phyloP scores from a whole-genome alignment of 2,888 invertebrate genomes.

The Eupsilia transversa region DNA sequence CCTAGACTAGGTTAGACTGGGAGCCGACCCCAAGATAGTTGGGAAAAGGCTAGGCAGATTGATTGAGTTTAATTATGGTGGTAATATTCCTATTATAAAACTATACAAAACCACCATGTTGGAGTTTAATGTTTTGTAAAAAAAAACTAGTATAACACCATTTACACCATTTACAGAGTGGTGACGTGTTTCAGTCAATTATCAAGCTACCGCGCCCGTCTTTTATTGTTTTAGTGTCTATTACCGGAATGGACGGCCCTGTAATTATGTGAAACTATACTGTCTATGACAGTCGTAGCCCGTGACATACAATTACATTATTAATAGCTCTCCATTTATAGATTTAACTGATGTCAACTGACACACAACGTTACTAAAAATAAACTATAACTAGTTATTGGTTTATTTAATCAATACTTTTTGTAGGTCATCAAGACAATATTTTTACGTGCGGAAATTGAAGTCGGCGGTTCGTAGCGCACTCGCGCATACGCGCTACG shows the following conservation, averaged over 20 bases:
- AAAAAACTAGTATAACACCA: background rate
- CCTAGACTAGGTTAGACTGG: no score
- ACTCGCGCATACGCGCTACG: no score
- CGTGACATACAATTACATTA: slow-evolving; percentile 7
- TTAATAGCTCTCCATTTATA: background rate
- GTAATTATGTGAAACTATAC: slow-evolving; percentile 26
- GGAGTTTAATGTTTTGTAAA: background rate
- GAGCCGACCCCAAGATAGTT: no score
- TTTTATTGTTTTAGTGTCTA: slow-evolving; percentile 28
- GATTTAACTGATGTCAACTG: background rate
- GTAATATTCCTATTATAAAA: background rate
- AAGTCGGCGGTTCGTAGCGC: background rate
- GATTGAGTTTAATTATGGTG: background rate
- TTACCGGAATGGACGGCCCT: slow-evolving; percentile 10
- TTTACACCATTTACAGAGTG: background rate
- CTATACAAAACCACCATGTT: background rate
- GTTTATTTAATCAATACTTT: background rate
- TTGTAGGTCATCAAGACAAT: background rate
- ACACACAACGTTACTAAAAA: background rate
- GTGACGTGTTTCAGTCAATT: slow-evolving; percentile 25
- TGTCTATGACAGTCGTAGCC: no score
- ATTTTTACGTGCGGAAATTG: background rate
- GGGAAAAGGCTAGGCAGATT: no score
- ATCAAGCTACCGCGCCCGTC: slow-evolving; percentile 25
- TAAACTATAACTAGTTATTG: background rate